Conservation (phyloP, 2,113 vertebrate genomes). For the Pygoscelis antarcticus region DNA sequence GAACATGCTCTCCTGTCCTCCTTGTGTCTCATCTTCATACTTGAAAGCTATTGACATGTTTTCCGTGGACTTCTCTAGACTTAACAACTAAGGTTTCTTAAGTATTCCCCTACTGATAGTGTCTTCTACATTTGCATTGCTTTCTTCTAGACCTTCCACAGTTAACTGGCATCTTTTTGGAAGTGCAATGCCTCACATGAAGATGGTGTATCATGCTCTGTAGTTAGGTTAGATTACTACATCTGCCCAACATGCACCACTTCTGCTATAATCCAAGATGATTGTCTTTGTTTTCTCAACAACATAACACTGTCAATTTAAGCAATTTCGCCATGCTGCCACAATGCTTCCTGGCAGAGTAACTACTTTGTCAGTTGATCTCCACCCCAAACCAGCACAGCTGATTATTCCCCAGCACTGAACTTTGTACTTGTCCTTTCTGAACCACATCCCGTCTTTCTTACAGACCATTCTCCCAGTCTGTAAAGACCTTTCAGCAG, state of each 20-base stretch:
- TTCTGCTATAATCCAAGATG: background rate
- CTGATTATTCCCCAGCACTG: background rate
- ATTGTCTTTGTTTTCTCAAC: background rate
- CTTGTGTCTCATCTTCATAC: background rate
- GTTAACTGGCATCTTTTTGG: background rate
- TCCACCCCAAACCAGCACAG: background rate
- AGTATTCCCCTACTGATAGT: background rate
- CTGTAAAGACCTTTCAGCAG: background rate
- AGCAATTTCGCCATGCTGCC: background rate
- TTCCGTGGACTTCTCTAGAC: background rate
- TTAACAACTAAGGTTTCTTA: background rate
- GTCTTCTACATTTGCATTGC: background rate
- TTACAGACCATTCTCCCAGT: background rate
- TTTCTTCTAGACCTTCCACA: background rate
- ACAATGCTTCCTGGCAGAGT: background rate
- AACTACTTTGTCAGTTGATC: background rate
- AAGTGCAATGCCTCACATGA: background rate
- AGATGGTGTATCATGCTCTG: background rate
- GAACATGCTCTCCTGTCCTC: background rate
- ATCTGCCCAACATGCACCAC: background rate
- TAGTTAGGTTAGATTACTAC: background rate
- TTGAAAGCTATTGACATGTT: background rate
- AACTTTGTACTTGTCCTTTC: background rate
- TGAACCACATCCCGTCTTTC: background rate
- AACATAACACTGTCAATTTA: background rate